These are phyloP conservation scores for Drosophila repleta DNA, from an alignment of 1,140 invertebrate genomes.

Conservation along the genomic window DNA sequence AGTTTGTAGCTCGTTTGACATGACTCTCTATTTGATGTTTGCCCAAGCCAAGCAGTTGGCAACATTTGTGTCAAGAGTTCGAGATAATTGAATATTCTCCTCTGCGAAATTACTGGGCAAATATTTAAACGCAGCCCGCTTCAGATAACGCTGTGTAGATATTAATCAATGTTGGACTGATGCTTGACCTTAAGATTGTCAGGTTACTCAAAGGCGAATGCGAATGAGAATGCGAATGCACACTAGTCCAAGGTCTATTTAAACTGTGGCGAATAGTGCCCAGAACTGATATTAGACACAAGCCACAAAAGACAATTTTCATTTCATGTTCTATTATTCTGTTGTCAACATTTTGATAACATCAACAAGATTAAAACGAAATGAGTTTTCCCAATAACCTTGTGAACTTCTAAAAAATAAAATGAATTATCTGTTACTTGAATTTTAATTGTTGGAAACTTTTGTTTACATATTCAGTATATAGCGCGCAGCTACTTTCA, in stretches of 20 bases:
- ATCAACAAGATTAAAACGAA: too few species aligned
- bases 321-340: too few species aligned
- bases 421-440: too few species aligned
- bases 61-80: slow-evolving; percentile 73
- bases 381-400: too few species aligned
- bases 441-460: too few species aligned
- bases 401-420: too few species aligned
- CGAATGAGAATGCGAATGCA: slow-evolving; percentile 4
- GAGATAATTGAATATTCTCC: slow-evolving; percentile 62
- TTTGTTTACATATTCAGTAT: too few species aligned
- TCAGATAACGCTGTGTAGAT: slow-evolving; percentile 27
- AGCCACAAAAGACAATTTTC: too few species aligned
- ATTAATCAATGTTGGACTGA: slow-evolving; percentile 38
- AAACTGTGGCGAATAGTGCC: not conserved
- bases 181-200: slow-evolving; percentile 29
- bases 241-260: not conserved
- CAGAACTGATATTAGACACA: too few species aligned
- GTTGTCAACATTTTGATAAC: too few species aligned
- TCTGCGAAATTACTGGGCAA: slow-evolving; percentile 46
- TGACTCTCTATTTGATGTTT: slow-evolving; percentile 51
- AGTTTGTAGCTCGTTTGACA: slow-evolving; percentile 50
- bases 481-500: too few species aligned
- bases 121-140: slow-evolving; percentile 59
- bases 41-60: slow-evolving; percentile 34
- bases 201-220: not conserved